phyloP scores from a whole-genome alignment of 2,888 invertebrate species.

The Atrina japonica region DNA sequence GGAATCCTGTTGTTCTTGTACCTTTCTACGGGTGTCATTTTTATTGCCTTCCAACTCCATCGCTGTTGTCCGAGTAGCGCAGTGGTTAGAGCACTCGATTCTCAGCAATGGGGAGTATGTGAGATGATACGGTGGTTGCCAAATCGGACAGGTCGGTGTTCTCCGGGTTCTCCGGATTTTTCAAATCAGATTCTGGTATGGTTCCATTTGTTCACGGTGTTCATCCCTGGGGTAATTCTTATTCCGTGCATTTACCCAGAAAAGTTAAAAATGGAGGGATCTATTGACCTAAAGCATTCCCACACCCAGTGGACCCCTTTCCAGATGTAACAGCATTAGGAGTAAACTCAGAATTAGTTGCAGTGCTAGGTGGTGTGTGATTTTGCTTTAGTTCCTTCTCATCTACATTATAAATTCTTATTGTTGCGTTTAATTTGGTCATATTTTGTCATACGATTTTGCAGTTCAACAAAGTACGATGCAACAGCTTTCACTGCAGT shows the following conservation, averaged over 20 bases:
- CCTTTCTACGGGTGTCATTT: no score
- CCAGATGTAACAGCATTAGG: conserved; percentile 37
- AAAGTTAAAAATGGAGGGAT: conserved; percentile 39
- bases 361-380: conserved; percentile 39
- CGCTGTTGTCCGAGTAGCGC: no score
- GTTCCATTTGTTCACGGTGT: conserved; percentile 6
- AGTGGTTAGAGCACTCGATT: no score
- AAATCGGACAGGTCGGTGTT: no score
- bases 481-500: no score
- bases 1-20: no score
- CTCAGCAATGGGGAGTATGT: no score
- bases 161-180: no score
- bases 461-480: no score
- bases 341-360: conserved; percentile 14
- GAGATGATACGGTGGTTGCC: no score
- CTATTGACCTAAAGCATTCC: conserved; percentile 20
- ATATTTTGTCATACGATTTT: no score
- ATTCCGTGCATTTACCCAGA: conserved; percentile 25
- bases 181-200: conserved; percentile 29
- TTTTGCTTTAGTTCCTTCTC: conserved; percentile 41
- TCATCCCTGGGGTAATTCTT: conserved; percentile 21
- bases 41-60: no score
- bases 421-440: conserved; percentile 21
- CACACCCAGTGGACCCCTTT: conserved; percentile 26
- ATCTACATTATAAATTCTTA: conserved; percentile 41